Evolutionary conservation across 1,140 invertebrate genomes (phyloP).

Genomic region (Vanessa tameamea): DNA sequence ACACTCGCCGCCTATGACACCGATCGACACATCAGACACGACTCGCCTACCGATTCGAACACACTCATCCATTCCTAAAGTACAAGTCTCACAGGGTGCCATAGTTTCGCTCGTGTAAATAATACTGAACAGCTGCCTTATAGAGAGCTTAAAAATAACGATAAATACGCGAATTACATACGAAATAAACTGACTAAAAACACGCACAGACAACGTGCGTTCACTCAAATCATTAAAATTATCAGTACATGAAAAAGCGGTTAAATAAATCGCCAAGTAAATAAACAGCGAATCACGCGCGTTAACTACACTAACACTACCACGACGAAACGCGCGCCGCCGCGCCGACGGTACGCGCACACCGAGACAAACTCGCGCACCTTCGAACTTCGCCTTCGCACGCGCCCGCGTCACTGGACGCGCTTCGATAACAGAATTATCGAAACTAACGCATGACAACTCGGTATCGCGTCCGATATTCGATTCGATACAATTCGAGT

Average conservation of each 20-base stretch:
- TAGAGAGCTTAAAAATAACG: conserved; percentile 55
- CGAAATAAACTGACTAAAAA: conserved; percentile 39
- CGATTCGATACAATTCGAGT: neutral
- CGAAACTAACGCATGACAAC: neutral
- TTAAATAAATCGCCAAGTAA: conserved; percentile 52
- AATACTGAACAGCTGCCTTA: conserved; percentile 61
- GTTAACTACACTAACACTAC: conserved; percentile 52
- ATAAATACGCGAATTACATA: conserved; percentile 65
- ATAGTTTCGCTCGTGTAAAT: conserved; percentile 43
- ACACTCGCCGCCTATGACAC: conserved; percentile 38
- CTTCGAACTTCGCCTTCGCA: neutral
- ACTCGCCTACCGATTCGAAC: conserved; percentile 44
- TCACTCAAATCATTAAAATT: conserved; percentile 48
- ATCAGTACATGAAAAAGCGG: conserved; percentile 74
- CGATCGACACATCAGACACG: conserved; percentile 38
- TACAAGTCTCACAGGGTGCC: conserved; percentile 33
- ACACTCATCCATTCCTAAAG: conserved; percentile 36
- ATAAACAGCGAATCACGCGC: conserved; percentile 60
- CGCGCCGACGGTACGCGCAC: neutral
- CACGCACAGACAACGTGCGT: conserved; percentile 23
- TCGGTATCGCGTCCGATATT: no score
- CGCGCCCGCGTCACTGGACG: conserved; percentile 30
- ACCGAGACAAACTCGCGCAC: conserved; percentile 7
- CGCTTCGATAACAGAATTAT: neutral
- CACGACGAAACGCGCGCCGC: conserved; percentile 49